Evolutionary conservation across 2,797 vertebrate genomes (phyloP), one percentile per base, ranked within the genome.

Genomic region (Premnoplex brunnescens): DNA sequence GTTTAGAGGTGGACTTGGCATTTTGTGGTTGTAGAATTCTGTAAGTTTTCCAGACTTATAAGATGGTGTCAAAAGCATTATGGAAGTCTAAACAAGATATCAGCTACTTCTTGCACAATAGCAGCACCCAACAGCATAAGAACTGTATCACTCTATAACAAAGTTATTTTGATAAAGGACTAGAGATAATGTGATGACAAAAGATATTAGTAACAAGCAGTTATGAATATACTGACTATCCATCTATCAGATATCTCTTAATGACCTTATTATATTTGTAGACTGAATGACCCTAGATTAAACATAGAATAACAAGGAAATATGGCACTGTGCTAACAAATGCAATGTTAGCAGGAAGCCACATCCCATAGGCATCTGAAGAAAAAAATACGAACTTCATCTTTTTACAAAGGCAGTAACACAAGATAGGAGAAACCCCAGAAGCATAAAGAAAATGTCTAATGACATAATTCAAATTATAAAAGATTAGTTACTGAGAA

Each of bases 371-470:
- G 12, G 8, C 13, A 83, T 88, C 46, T 69, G 46, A 83, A 82
- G 30, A 51, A 69, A 77, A 67, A 55, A 41, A 0, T 18, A 77
- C 0, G 1, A 68, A 23, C n/a, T 36, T 2, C 36, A 71, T 55
- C 20, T 36, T 74, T 30, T 68, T 16, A 43, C 7, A 64, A 51
- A 85, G 72, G 23, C 8, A 88, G 36, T 23, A 74, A 39, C 9
- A 85, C 17, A 58, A 73, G 51, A 62, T 0, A 62, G 20, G 8
- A 84, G n/a, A 74, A 72, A 72, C 16, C 14, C 66, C 37, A 55
- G 69, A 89, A 82, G 27, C 21, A 59, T 54, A 43, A 73, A 76
- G 27, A 62, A n/a, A 41, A 76, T 15, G 9, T 30, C 28, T 74
- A 78, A 71, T 14, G 23, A 8, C 68, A 91, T 44, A 28, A 32